These are phyloP conservation scores for Orius insidiosus DNA, from an alignment of 1,140 invertebrate species.

Conservation along the genomic window DNA sequence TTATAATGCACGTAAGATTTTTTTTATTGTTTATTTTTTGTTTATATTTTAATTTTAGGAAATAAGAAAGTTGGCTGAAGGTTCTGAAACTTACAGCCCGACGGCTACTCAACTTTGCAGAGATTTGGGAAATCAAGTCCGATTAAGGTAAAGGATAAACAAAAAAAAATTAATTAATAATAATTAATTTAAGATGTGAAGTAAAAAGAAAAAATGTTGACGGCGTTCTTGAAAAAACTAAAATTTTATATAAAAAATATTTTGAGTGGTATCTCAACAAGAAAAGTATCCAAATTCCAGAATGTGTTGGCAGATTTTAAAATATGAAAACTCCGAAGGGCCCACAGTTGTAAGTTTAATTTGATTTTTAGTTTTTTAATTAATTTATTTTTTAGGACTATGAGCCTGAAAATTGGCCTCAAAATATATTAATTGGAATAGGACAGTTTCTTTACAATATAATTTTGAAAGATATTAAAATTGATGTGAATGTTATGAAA, in stretches of 20 bases:
- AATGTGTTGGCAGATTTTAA: slow-evolving; percentile 45
- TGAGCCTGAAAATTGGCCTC: slow-evolving; percentile 44
- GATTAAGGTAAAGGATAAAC: slow-evolving; percentile 21
- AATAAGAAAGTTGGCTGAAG: slow-evolving; percentile 45
- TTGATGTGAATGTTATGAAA: slow-evolving; percentile 49
- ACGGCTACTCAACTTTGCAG: slow-evolving; percentile 41
- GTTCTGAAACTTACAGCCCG: slow-evolving; percentile 64
- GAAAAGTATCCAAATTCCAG: slow-evolving; percentile 20
- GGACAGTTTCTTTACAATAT: slow-evolving; percentile 79
- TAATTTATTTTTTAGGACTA: slow-evolving; percentile 26
- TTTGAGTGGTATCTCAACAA: slow-evolving; percentile 44
- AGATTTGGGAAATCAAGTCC: slow-evolving; percentile 51
- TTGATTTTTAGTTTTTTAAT: slow-evolving; percentile 9
- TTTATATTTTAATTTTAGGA: slow-evolving; percentile 37
- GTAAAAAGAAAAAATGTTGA: slow-evolving; percentile 42
- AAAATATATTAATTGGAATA: slow-evolving; percentile 32
- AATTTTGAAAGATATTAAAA: slow-evolving; percentile 67
- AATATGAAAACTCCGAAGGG: slow-evolving; percentile 35
- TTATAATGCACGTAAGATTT: slow-evolving; percentile 29
- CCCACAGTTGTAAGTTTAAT: slow-evolving; percentile 32
- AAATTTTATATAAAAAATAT: slow-evolving; percentile 47
- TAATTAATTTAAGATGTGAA: slow-evolving; percentile 30
- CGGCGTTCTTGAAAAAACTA: slow-evolving; percentile 47
- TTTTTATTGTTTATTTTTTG: slow-evolving; percentile 9
- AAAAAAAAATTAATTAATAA: not conserved